A percentile compares a stretch with the other conserved stretches of the same genome.
Evolutionary conservation across 2,888 invertebrate genomes (phyloP).

Genomic region (Halocaridina rubra): DNA sequence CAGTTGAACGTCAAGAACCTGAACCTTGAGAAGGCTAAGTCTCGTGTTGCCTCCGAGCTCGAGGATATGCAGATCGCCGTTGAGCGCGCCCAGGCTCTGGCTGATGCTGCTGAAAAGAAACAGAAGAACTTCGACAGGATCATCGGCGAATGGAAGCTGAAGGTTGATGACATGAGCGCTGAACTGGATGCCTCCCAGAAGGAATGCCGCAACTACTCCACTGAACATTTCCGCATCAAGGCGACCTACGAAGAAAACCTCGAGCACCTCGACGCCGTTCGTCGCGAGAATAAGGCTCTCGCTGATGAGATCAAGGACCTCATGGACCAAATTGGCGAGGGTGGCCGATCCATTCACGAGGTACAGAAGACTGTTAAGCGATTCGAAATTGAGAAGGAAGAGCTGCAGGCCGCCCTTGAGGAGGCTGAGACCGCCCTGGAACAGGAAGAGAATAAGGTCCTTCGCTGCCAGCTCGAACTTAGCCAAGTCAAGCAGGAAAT

Average conservation of each 20-base stretch:
- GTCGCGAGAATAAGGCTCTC: slow-evolving; percentile 99
- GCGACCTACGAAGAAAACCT: slow-evolving; percentile 66
- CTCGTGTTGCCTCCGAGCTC: slow-evolving; percentile 94
- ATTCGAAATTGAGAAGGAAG: slow-evolving; percentile 98
- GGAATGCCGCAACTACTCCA: slow-evolving; percentile 45
- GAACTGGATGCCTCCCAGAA: slow-evolving; percentile 71
- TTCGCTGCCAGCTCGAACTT: slow-evolving; percentile 89
- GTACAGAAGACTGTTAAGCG: slow-evolving; percentile 98
- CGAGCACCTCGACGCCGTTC: slow-evolving; percentile 96
- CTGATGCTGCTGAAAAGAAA: slow-evolving; percentile 72
- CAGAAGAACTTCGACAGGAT: slow-evolving; percentile 75
- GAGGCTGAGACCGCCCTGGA: slow-evolving; percentile 99
- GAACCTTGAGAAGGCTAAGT: slow-evolving; percentile 97
- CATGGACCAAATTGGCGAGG: slow-evolving; percentile 98
- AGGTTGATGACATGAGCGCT: slow-evolving; percentile 94
- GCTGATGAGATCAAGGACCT: slow-evolving; percentile 99
- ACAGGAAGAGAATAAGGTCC: slow-evolving; percentile 96
- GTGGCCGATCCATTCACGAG: slow-evolving; percentile 99
- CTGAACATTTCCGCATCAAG: slow-evolving; percentile 45
- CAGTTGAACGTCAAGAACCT: slow-evolving; percentile 33
- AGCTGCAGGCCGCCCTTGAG: slow-evolving; percentile 97
- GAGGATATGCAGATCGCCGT: slow-evolving; percentile 98
- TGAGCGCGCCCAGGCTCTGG: slow-evolving; percentile 98
- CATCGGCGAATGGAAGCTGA: slow-evolving; percentile 99
- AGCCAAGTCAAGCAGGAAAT: slow-evolving; percentile 76